A percentile compares a stretch with the other conserved stretches of the same genome.
Evolutionary conservation across 2,888 invertebrate species (phyloP).

Genomic region (Eupithecia subfuscata): DNA sequence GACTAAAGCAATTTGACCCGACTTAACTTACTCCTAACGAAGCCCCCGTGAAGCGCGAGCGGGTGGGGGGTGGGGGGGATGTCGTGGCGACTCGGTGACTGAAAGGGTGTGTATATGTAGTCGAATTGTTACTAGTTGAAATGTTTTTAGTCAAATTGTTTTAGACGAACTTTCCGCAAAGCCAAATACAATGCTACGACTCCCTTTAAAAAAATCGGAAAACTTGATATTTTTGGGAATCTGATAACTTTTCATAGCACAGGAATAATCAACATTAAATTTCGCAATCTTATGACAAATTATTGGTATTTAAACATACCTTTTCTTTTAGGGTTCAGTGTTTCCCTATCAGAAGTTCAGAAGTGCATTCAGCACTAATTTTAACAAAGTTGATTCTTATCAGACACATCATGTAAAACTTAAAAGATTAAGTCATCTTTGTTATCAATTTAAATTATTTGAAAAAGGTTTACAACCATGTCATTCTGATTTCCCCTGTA

Average conservation of each 20-base stretch:
- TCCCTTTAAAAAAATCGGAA: constrained; percentile 15
- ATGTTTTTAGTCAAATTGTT: no score
- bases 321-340: constrained; percentile 18
- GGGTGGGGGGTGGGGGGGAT: no score
- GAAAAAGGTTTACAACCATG: constrained; percentile 48
- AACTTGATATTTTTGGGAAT: constrained; percentile 14
- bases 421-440: constrained; percentile 59
- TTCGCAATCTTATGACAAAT: constrained; percentile 17
- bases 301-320: constrained; percentile 16
- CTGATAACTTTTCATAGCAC: background rate
- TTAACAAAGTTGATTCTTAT: constrained; percentile 64
- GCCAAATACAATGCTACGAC: constrained; percentile 21
- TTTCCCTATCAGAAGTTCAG: constrained; percentile 42
- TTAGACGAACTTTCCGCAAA: no score
- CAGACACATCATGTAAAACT: constrained; percentile 59
- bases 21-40: no score
- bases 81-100: no score
- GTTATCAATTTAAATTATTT: constrained; percentile 46
- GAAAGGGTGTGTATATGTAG: no score
- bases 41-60: no score
- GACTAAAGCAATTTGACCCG: no score
- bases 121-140: no score
- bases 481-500: constrained; percentile 58
- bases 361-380: constrained; percentile 45
- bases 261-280: constrained; percentile 24